Base-by-base conservation (phyloP, 2,797 vertebrate genomes). In the Pagetopsis macropterus region DNA sequence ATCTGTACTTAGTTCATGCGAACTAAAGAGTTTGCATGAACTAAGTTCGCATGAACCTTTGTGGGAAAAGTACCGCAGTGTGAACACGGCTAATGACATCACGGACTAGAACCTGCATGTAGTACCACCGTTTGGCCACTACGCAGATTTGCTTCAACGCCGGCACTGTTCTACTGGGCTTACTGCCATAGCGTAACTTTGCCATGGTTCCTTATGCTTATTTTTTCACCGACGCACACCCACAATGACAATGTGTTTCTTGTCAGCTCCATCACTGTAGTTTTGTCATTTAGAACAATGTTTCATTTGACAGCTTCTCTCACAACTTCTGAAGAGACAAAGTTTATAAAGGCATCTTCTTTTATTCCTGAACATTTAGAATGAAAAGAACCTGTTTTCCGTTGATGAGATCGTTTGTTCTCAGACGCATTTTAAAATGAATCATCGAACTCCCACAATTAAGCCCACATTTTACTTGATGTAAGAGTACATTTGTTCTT, bases 221-320 rank as follows among this genome's bases (percentile, higher is more conserved):
- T 82, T 83, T 78, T 63, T 79, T 82, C 66, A 50, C 75, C 70
- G 68, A 70, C 41, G 33, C 52, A 86, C 82, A 76, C 86, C 78
- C 79, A 82, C 87, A 67, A 27, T 70, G 74, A 54, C 71, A 70
- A 27, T 41, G 65, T 9, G 65, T 62, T 71, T 57, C 72, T 59
- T 85, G 82, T 82, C 82, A 84, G 76, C 65, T 78, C 65, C 62
- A 3, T 84, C 75, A 52, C 8, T 23, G 66, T 44, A 56, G 73
- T 68, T 81, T 70, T 84, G 83, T 77, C 75, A 72, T 70, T 76
- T 70, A 56, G 61, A 85, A 84, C 85, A 87, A 80, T 80, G 83
- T 74, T 62, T 76, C 16, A 19, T 79, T 52, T 83, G 82, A 84
- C 86, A 88, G 86, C 84, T 84, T 70, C 60, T 75, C 56, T 72